These are phyloP conservation scores for Clostera curtula DNA, from an alignment of 2,888 invertebrate species.

Conservation along the genomic window DNA sequence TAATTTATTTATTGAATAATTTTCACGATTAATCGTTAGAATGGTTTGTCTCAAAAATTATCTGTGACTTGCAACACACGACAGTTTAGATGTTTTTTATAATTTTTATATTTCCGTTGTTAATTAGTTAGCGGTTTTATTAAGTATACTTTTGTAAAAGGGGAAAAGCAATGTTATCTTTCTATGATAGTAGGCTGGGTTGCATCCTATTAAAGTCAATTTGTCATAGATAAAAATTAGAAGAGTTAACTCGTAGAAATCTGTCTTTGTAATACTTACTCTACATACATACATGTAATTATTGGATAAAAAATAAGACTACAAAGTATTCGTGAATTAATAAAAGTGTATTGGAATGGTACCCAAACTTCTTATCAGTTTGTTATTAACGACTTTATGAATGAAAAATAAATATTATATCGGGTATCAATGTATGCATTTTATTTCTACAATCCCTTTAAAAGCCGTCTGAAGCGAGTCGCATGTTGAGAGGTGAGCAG, in stretches of 20 bases:
- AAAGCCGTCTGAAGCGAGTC: neutral
- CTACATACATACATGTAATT: constrained; percentile 66
- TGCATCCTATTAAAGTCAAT: constrained; percentile 27
- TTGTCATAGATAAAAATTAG: constrained; percentile 29
- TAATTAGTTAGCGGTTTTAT: constrained; percentile 8
- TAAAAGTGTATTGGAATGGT: too few relatives aligned
- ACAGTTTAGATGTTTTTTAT: constrained; percentile 29
- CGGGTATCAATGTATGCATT: constrained; percentile 43
- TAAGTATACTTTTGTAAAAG: constrained; percentile 19
- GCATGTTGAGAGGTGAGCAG: too few relatives aligned
- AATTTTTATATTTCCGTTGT: constrained; percentile 10
- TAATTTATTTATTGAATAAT: too few relatives aligned
- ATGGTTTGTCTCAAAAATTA: too few relatives aligned
- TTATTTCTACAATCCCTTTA: constrained; percentile 15
- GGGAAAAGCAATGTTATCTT: constrained; percentile 34
- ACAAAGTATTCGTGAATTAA: too few relatives aligned
- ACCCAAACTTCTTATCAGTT: constrained; percentile 53
- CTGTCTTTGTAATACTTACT: constrained; percentile 35
- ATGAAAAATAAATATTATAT: constrained; percentile 53
- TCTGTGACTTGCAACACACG: too few relatives aligned
- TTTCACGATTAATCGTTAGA: too few relatives aligned
- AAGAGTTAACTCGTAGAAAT: constrained; percentile 26
- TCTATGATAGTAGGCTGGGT: constrained; percentile 44
- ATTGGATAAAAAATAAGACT: constrained; percentile 27
- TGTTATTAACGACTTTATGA: constrained; percentile 56